Conservation (phyloP, 2,797 vertebrate genomes). For the Furcifer pardalis region DNA sequence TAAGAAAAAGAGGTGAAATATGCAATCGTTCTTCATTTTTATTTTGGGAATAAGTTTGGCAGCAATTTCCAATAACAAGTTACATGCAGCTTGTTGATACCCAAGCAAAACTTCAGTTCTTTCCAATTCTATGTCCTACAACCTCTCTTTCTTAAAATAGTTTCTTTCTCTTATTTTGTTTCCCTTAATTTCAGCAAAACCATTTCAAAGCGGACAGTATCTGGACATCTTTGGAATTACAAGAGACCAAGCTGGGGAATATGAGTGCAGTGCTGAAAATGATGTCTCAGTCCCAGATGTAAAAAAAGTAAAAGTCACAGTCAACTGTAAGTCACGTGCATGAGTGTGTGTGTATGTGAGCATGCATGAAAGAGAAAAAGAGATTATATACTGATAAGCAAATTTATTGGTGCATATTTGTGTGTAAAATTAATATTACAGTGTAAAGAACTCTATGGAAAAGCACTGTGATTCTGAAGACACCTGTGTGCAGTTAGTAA, state of each 20-base stretch:
- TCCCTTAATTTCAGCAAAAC: slow-evolving; percentile 82
- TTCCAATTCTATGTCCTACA: slow-evolving; percentile 33
- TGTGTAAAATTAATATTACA: neutral
- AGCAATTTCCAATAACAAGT: neutral
- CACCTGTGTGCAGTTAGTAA: too few species aligned
- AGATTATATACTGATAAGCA: too few species aligned
- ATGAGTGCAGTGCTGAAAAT: slow-evolving; percentile 95
- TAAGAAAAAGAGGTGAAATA: slow-evolving; percentile 17
- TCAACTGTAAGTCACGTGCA: slow-evolving; percentile 91
- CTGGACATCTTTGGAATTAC: slow-evolving; percentile 96
- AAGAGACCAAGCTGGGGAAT: slow-evolving; percentile 95
- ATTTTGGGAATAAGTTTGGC: slow-evolving; percentile 36
- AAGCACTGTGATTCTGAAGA: too few species aligned
- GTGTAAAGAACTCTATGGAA: neutral
- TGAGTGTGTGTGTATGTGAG: neutral
- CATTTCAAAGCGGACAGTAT: slow-evolving; percentile 93
- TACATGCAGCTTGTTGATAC: neutral
- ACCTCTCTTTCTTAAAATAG: neutral
- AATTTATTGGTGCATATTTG: neutral
- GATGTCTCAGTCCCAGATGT: slow-evolving; percentile 94
- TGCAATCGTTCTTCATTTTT: slow-evolving; percentile 31
- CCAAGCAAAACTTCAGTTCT: neutral
- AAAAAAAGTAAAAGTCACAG: slow-evolving; percentile 93
- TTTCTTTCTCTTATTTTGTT: neutral
- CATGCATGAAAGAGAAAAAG: too few species aligned